phyloP scores from a whole-genome alignment of 2,113 vertebrate species.

The Eonycteris spelaea region DNA sequence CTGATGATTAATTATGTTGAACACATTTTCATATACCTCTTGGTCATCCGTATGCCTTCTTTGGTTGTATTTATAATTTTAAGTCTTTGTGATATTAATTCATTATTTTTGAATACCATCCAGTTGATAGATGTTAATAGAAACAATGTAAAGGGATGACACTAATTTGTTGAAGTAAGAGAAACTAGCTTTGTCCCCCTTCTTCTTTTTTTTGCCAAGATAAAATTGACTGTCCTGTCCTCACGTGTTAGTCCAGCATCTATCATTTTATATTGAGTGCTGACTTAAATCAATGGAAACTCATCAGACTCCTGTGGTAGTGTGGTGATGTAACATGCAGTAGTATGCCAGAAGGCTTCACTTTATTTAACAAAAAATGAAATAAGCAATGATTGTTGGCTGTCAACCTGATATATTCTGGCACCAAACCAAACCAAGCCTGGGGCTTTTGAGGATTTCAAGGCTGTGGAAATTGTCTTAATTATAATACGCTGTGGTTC shows the following conservation, averaged over 20 bases:
- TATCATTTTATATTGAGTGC: conserved; percentile 19
- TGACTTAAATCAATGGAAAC: conserved; percentile 29
- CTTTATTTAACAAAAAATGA: conserved; percentile 10
- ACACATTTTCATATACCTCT: background rate
- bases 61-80: background rate
- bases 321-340: conserved; percentile 32
- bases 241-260: background rate
- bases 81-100: background rate
- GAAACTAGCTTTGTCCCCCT: background rate
- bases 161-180: background rate
- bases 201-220: background rate
- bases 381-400: conserved; percentile 55
- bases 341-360: conserved; percentile 32
- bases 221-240: background rate
- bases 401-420: conserved; percentile 60
- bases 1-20: background rate
- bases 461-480: conserved; percentile 54
- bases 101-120: background rate
- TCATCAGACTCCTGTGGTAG: background rate
- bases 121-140: background rate
- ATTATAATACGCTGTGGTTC: conserved; percentile 46
- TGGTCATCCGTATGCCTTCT: background rate
- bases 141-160: background rate
- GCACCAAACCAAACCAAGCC: conserved; percentile 65
- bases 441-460: conserved; percentile 51